These are phyloP conservation scores for Philereme vetulata DNA, from an alignment of 2,888 invertebrate species.

Conservation along the genomic window DNA sequence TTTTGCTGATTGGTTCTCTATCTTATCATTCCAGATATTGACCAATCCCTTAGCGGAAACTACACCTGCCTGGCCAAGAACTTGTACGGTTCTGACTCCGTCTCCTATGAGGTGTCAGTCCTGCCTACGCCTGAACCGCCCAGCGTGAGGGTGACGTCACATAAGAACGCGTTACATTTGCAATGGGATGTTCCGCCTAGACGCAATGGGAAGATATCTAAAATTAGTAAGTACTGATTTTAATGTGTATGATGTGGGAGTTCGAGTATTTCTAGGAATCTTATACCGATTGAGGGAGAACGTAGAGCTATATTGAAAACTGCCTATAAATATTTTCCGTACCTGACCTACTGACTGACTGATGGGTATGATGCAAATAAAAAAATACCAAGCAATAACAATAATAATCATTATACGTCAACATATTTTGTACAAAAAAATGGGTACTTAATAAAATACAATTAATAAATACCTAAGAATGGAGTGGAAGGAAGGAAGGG, in stretches of 20 bases:
- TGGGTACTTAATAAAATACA: no score
- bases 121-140: conserved; percentile 90
- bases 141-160: conserved; percentile 79
- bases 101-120: conserved; percentile 90
- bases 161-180: conserved; percentile 76
- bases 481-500: no score
- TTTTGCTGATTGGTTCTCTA: background rate
- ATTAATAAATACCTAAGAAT: no score
- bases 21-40: conserved; percentile 82
- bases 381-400: no score
- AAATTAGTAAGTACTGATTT: conserved; percentile 60
- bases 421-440: no score
- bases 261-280: background rate
- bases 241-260: no score
- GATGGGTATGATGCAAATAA: no score
- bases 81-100: conserved; percentile 92
- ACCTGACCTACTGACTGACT: no score
- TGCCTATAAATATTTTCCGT: no score
- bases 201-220: conserved; percentile 59
- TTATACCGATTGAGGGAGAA: background rate
- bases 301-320: background rate
- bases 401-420: no score
- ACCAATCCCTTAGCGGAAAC: conserved; percentile 89
- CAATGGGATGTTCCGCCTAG: conserved; percentile 84
- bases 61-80: conserved; percentile 92